Base-by-base conservation (phyloP, 1,140 invertebrate species). In the Dendroctonus ponderosae region DNA sequence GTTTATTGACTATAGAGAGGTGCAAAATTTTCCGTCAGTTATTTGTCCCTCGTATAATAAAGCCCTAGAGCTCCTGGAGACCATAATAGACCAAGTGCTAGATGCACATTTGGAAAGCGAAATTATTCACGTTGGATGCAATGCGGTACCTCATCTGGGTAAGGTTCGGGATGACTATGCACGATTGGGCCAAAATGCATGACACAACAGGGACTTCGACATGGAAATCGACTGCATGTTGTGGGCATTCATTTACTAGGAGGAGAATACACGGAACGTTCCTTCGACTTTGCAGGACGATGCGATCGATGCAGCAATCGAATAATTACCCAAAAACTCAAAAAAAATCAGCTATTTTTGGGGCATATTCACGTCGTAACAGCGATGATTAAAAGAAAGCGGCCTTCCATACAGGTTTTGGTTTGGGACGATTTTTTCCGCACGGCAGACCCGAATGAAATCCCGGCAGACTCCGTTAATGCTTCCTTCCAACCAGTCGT, bases 361-460 rank as follows among this genome's bases (percentile, higher is more conserved):
- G 81, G 84, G 12, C 91, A 94, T 72, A 82, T 95, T 7, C 76
- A 82, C n/a, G 79, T 79, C 5, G 79, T 91, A 40, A 83, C 84
- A 2, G 79, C 82, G 48, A 84, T 85, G 60, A 82, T 93, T 11
- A 84, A 85, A 52, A 80, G 82, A 37, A 82, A 84, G 8, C 87
- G 85, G 79, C 85, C 88, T 0, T 78, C 82, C 5, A 26, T 76
- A 7, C 59, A 51, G 58, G 80, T 93, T 14, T 86, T 83, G 41
- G 89, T 97, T 71, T 98, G 96, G 96, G 94, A 98, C 76, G 96
- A 98, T 77, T 96, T 97, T 91, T 76, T 97, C 44, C 81, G 93
- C 41, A 82, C 86, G 38, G 86, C 94, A 71, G 83, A 85, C 11
- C 76, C 85, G 66, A 79, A 83, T 57, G 79, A 85, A 73, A 26